Evolutionary conservation across 2,797 vertebrate species (phyloP), one percentile per base, ranked within the genome.

Genomic region (Enteromius radiatus): DNA sequence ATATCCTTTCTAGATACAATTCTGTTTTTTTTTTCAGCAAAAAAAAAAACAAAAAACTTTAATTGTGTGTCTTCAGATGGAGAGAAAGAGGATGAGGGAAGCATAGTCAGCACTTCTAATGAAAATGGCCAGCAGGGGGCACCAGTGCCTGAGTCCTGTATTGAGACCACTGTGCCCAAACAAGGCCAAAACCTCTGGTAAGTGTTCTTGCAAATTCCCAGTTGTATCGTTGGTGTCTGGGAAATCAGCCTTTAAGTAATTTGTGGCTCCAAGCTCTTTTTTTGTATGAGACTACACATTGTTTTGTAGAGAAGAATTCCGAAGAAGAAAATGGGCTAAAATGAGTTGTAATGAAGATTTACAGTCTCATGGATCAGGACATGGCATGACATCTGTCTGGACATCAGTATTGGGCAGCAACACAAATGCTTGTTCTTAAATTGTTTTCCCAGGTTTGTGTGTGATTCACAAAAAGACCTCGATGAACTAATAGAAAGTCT

Each of bases 111-210:
- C 88, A 91, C 90, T 79, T 71, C 91, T 80, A 95, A 88, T 75
- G 94, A 95, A 38, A 90, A 86, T 73, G 90, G 87, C 88, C 87
- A 86, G 12, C 95, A 95, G 28, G 94, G 93, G 78, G 87, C 87
- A 3, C 70, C 92, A 83, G 84, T 17, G 0, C 21, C 84, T 7
- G 96, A 97, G 65, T 38, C 94, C n/a, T 94, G 94, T 4, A 91
- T 96, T 14, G 97, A 99, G 93, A 98, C 94, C 31, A 98, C 97
- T 0, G 81, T 93, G 36, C 98, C 98, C 69, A 99, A 99, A 76
- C 97, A 97, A 91, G 97, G 98, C 77, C 98, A 99, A 89, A 99
- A 99, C 88, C 93, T 99, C 87, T 99, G 98, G 98, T 99, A 92
- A 41, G 91, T 43, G 6, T 67, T 77, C 43, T 49, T 52, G 19